A percentile compares a stretch with the other conserved stretches of the same genome.
Evolutionary conservation across 2,113 vertebrate species (phyloP).

Genomic region (Takifugu bimaculatus): DNA sequence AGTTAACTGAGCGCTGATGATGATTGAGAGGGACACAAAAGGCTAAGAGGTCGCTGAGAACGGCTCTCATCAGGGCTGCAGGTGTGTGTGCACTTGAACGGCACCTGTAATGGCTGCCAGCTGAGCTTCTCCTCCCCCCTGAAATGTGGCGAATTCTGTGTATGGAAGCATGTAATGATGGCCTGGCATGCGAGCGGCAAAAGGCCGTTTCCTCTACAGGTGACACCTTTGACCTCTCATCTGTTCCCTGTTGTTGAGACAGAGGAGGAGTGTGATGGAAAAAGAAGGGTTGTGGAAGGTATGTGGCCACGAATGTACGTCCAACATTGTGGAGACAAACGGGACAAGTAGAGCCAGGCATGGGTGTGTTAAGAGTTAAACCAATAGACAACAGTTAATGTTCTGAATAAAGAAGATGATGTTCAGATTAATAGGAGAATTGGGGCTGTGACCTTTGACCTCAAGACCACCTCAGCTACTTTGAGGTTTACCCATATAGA

Average conservation of each 20-base stretch:
- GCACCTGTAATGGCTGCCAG: conserved; percentile 81
- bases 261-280: conserved; percentile 29
- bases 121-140: conserved; percentile 47
- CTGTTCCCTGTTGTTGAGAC: conserved; percentile 72
- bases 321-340: conserved; percentile 2
- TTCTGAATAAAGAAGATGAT: no score
- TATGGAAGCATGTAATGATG: conserved; percentile 67
- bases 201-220: conserved; percentile 77
- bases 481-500: no score
- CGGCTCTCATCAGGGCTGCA: conserved; percentile 48
- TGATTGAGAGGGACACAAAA: conserved; percentile 72
- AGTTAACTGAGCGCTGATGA: conserved; percentile 68
- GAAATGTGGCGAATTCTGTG: conserved; percentile 24
- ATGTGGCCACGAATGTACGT: conserved; percentile 15
- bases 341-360: not conserved
- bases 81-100: conserved; percentile 37
- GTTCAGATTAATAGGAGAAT: no score
- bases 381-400: no score
- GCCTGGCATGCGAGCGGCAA: conserved; percentile 75
- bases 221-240: conserved; percentile 82
- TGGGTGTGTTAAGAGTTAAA: no score
- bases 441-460: no score
- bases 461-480: no score
- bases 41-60: conserved; percentile 66
- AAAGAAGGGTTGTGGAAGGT: conserved; percentile 13